Conservation (phyloP, 1,140 invertebrate species). For the Drosophila micromelanica region DNA sequence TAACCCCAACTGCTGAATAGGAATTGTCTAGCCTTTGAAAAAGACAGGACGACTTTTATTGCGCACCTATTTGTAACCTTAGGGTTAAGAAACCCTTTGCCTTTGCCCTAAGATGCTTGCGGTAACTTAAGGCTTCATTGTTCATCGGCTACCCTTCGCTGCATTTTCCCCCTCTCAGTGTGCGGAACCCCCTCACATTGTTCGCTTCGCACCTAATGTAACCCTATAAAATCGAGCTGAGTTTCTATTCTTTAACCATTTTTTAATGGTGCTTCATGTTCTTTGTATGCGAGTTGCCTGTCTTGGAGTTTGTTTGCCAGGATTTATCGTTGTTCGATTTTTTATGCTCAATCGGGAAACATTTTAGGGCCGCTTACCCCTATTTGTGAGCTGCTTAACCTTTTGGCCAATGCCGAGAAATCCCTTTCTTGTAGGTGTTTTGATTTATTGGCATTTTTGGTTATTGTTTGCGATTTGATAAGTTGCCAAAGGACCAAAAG, state of each 20-base stretch:
- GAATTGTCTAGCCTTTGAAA: conserved; percentile 26
- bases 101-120: conserved; percentile 34
- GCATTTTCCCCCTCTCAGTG: neutral
- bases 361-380: conserved; percentile 35
- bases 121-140: conserved; percentile 54
- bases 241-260: conserved; percentile 53
- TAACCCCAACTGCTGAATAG: neutral
- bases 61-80: conserved; percentile 27
- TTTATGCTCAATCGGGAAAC: conserved; percentile 56
- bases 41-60: conserved; percentile 46
- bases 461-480: conserved; percentile 62
- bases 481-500: conserved; percentile 50
- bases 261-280: conserved; percentile 63
- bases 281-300: conserved; percentile 32
- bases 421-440: conserved; percentile 61
- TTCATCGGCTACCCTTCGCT: conserved; percentile 26
- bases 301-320: conserved; percentile 44
- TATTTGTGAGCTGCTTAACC: conserved; percentile 50
- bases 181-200: conserved; percentile 4
- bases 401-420: conserved; percentile 41
- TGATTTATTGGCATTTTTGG: conserved; percentile 64
- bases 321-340: conserved; percentile 65
- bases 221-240: conserved; percentile 51
- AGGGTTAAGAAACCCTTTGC: conserved; percentile 6
- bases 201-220: conserved; percentile 55